Evolutionary conservation across 64 coral and sea anemone genomes (phyloP), one percentile per base, ranked within the genome.

Genomic region (Montipora capricornis): DNA sequence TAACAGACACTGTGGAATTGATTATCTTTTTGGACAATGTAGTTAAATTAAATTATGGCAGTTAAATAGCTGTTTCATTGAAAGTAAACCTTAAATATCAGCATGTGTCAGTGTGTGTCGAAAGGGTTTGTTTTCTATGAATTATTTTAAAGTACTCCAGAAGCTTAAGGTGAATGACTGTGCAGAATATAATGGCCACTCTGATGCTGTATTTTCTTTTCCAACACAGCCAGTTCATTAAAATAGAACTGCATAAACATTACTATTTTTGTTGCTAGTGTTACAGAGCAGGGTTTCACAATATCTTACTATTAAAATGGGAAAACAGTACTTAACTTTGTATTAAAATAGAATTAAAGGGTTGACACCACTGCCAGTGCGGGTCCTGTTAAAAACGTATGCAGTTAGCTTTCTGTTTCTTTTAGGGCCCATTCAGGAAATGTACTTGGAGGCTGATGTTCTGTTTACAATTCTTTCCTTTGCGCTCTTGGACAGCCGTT

Each of bases 361-460:
- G 67, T 69, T 69, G 67, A 69, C 67, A 69, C 67, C 67, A 69
- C 67, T 69, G 67, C 67, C 67, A 19, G 67, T 69, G 67, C n/a
- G 67, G 67, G 67, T 69, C 67, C 67, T 69, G 67, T 69, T 69
- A 19, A 69, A 69, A 69, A 69, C 17, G 67, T 69, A 69, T 20
- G 67, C 6, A 55, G 67, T 69, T 69, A 69, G 67, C 6, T 69
- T 69, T 69, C 67, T 69, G n/a, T 69, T 4, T 69, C 67, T 19
- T 9, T 69, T 69, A 69, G 67, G 67, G 92, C 84, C 92, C 84
- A 93, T 51, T 93, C 83, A 52, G 92, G 84, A 50, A 93, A 57
- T 47, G 61, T 37, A 79, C 6, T 61, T 49, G 76, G 59, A 17
- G 92, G 84, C 61, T 78, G 58, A 52, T 60, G 67, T 46, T 80